Base-by-base conservation (phyloP, 2,113 vertebrate species). In the Pollachius pollachius region DNA sequence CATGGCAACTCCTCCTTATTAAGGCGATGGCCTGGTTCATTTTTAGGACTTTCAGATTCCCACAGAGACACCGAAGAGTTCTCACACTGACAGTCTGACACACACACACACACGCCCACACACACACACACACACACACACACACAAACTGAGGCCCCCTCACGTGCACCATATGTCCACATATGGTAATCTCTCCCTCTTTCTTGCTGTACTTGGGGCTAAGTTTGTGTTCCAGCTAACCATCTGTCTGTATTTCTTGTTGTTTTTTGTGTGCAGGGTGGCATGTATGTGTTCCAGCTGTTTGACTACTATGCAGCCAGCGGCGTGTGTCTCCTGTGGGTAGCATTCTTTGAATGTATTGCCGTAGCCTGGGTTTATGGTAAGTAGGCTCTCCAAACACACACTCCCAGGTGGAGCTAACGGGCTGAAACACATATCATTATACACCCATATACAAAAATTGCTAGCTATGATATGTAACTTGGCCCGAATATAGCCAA, bases 261-360 rank as follows among this genome's bases (percentile, higher is more conserved):
- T 0, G 76, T 0, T 63, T 63, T 68, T 65, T 77, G 54, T 74
- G 79, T 57, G 3, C 90, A 99, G 97, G 97, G 97, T 93, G 97
- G 97, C 94, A 97, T 99, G 96, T 99, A 97, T 91, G 95, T 99
- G 91, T 99, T 99, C 93, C 97, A 99, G 90, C 96, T 99, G 92
- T 99, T 99, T 93, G 97, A 99, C 93, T 99, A 96, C 96, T 99
- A 99, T 94, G 97, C 97, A 95, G 97, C 97, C 83, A 99, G 97
- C 82, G 97, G 97, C 89, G 95, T 99, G 91, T 99, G 97, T 95
- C 96, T 99, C 92, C 92, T 99, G 94, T 99, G 97, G 97, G 97
- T 99, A 91, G 97, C 97, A 94, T 99, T 99, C 95, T 99, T 99
- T 97, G 97, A 99, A 96, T 99, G 97, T 95, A 92, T 99, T 90